A percentile compares a stretch with the other conserved stretches of the same genome.
These are phyloP conservation scores for Aphis gossypii DNA, from an alignment of 1,140 invertebrate genomes.

Conservation along the genomic window DNA sequence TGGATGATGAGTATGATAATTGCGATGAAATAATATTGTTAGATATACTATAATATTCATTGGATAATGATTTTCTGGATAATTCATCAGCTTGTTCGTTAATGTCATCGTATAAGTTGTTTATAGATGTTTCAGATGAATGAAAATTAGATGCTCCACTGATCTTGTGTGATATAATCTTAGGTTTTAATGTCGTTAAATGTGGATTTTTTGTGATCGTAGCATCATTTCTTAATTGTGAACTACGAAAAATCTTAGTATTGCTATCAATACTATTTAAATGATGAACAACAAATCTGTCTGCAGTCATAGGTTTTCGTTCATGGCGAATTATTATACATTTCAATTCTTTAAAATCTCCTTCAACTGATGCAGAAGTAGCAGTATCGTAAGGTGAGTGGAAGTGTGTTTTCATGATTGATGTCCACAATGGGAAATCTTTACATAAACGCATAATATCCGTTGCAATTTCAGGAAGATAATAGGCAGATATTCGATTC, in stretches of 20 bases:
- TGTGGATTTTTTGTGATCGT: not conserved
- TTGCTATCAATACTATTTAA: not conserved
- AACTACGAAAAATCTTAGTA: not conserved
- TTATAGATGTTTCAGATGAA: not conserved
- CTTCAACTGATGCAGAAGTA: not conserved
- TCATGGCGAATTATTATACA: not conserved
- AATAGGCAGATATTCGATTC: not conserved
- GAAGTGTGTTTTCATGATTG: not conserved
- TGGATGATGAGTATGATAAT: not conserved
- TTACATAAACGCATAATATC: not conserved
- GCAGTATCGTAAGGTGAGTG: not conserved
- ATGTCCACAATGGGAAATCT: not conserved
- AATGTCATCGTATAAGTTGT: not conserved
- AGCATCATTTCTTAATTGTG: not conserved
- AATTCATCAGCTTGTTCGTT: not conserved
- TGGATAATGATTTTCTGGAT: not conserved
- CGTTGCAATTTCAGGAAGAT: not conserved
- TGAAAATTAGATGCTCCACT: not conserved
- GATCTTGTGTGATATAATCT: not conserved
- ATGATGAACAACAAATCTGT: slow-evolving; percentile 4
- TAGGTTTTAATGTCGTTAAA: not conserved
- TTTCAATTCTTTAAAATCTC: slow-evolving; percentile 4
- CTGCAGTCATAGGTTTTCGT: not conserved
- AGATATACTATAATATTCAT: not conserved
- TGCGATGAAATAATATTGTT: too few species aligned